Base-by-base conservation (phyloP, 2,113 vertebrate species). In the Pica pica region DNA sequence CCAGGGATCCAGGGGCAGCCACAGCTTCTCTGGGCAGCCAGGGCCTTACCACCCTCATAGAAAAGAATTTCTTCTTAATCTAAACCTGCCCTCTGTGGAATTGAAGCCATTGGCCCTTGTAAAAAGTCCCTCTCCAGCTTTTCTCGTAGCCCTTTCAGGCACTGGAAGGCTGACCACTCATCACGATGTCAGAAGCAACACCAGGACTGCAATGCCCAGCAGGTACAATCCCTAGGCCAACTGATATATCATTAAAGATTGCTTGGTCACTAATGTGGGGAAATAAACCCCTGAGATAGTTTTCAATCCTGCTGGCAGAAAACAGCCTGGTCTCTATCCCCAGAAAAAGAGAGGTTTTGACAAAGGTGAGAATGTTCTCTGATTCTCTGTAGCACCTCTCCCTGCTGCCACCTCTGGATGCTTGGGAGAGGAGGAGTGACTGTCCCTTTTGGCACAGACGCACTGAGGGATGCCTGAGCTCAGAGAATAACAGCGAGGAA, bases 401-500 rank as follows among this genome's bases (percentile, higher is more conserved):
- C 50, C 70, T n/a, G 26, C 44, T 70, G 55, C 33, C 30, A 64
- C 41, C 46, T 69, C 33, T 5, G 11, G 33, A 46, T 26, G 30
- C 39, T 31, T 56, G 2, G 1, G 26, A 73, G 57, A 47, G 41
- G 42, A 82, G 44, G 6, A 71, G 17, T 2, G 3, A 27, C 3
- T 8, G 24, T 56, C 27, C 49, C 10, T 30, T 71, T 46, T 2
- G 0, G 8, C 1, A 4, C 39, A 39, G 63, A 74, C 12, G 21
- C 50, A 50, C 17, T 2, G n/a, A 1, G 4, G 46, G 61, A 47
- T 19, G 20, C 10, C 18, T 3, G 1, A 14, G 3, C 23, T 35
- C n/a, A n/a, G n/a, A 70, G 30, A 74, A 3, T 14, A 50, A 26
- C 16, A 27, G 16, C 0, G 3, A 50, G 39, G 27, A 80, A 86